A percentile compares a stretch with the other conserved stretches of the same genome.
phyloP scores from a whole-genome alignment of 37 sponge, comb jelly and placozoan species.

The Geodia barretti region DNA sequence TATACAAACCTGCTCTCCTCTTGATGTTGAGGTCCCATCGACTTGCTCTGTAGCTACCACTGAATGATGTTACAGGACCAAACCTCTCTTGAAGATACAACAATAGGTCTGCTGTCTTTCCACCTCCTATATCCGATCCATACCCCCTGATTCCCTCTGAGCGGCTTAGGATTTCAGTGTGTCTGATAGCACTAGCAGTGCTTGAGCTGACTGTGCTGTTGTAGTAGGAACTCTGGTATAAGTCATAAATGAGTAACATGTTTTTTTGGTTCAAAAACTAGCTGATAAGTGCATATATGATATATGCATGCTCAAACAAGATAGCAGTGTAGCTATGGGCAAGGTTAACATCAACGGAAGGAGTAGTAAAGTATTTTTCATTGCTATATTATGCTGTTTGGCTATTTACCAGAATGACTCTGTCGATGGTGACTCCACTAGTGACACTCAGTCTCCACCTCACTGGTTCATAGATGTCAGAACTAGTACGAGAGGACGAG shows the following conservation, averaged over 20 bases:
- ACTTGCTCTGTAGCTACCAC: slow-evolving; percentile 3
- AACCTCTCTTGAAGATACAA: background rate
- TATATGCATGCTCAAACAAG: background rate
- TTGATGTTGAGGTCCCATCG: background rate
- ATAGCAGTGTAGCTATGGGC: background rate
- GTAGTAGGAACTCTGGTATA: slow-evolving; percentile 1
- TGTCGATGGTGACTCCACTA: slow-evolving; percentile 6
- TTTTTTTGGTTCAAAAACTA: background rate
- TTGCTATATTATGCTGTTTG: too few species aligned
- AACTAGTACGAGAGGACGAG: background rate
- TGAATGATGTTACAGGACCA: background rate
- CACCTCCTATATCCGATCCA: background rate
- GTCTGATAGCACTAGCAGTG: background rate
- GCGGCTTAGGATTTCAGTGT: background rate
- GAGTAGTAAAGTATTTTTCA: background rate
- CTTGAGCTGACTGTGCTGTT: background rate
- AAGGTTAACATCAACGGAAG: background rate
- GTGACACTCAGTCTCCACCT: slow-evolving; percentile 10
- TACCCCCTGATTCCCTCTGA: background rate
- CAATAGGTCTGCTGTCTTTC: slow-evolving; percentile 2
- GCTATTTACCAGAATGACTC: slow-evolving; percentile 5
- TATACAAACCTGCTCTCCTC: too few species aligned
- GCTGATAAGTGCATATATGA: background rate
- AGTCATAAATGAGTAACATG: background rate
- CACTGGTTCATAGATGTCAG: background rate